phyloP scores from a whole-genome alignment of 2,797 vertebrate species.

The Prunella strophiata region DNA sequence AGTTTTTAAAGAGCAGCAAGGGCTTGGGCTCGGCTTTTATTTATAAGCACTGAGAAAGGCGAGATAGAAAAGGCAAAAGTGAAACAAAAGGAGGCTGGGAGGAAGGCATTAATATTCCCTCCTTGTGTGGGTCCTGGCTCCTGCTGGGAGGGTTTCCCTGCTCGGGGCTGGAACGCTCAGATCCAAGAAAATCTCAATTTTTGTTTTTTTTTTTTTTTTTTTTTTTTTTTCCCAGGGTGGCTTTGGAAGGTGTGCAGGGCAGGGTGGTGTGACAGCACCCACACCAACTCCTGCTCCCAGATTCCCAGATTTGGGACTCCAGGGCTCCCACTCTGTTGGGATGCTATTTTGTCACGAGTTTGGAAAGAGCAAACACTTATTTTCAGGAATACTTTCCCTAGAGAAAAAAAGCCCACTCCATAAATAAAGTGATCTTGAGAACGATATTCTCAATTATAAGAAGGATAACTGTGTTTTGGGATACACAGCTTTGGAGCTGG shows the following conservation, averaged over 20 bases:
- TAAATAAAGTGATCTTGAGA: not conserved
- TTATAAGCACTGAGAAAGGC: not conserved
- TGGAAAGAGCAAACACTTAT: not conserved
- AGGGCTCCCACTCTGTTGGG: not conserved
- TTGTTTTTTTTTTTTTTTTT: not conserved
- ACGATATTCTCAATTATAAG: not conserved
- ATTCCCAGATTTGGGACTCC: rapidly evolving
- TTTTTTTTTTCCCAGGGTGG: not conserved
- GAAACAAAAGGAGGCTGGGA: not conserved
- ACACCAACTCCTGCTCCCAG: not conserved
- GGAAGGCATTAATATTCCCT: not conserved
- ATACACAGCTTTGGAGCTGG: not conserved
- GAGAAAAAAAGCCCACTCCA: not conserved
- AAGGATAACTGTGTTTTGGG: not conserved
- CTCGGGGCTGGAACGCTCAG: not conserved
- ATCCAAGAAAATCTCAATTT: not conserved
- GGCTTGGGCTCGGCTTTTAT: not conserved
- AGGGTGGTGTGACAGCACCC: not conserved
- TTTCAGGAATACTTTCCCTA: not conserved
- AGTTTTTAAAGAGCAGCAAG: not conserved
- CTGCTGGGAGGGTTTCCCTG: not conserved
- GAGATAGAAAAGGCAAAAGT: not conserved
- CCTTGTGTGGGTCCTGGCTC: not conserved
- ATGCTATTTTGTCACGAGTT: not conserved
- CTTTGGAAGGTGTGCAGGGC: not conserved